Conservation (phyloP, 2,888 invertebrate genomes). For the Mythimna ferrago region DNA sequence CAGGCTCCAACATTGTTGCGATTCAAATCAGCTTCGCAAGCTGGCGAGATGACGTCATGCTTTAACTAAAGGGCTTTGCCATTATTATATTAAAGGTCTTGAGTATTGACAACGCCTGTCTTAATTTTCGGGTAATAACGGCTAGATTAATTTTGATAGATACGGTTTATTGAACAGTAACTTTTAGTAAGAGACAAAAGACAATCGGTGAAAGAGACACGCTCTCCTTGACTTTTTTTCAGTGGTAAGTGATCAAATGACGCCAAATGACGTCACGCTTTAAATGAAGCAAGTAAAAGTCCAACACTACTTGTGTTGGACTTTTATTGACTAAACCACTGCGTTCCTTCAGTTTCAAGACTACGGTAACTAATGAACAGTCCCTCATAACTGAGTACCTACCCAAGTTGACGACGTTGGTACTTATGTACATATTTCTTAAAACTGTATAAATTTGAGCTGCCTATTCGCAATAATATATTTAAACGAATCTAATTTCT, state of each 20-base stretch:
- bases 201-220: background rate
- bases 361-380: too few species aligned
- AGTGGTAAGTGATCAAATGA: too few species aligned
- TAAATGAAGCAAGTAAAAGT: too few species aligned
- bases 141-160: constrained; percentile 1
- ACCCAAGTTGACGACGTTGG: background rate
- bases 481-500: background rate
- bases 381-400: too few species aligned
- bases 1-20: constrained; percentile 50
- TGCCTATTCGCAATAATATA: background rate
- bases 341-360: too few species aligned
- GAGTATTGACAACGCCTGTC: background rate
- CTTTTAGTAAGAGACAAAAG: background rate
- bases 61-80: constrained; percentile 26
- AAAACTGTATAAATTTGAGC: background rate
- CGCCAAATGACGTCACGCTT: too few species aligned
- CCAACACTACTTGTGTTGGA: too few species aligned
- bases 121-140: constrained; percentile 3
- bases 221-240: background rate
- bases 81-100: constrained; percentile 22
- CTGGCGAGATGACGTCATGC: constrained; percentile 54
- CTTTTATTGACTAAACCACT: too few species aligned
- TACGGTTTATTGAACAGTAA: background rate
- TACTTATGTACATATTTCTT: too few species aligned
- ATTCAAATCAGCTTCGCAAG: constrained; percentile 47